Evolutionary conservation across 2,113 vertebrate species (phyloP).

Genomic region (Anguilla japonica): DNA sequence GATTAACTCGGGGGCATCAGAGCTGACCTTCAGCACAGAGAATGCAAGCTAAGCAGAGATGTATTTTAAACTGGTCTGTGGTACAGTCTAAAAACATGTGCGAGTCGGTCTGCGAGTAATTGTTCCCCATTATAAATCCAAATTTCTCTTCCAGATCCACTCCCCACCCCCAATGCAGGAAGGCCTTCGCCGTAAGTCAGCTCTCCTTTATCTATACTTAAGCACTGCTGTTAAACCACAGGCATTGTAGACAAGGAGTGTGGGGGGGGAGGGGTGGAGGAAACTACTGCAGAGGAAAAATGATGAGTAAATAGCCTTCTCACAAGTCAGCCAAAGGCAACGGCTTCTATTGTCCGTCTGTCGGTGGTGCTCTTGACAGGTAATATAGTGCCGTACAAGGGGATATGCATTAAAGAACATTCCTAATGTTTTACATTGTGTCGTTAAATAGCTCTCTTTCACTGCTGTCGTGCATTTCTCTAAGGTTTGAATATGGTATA

Average conservation of each 20-base stretch:
- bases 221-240: constrained; percentile 30
- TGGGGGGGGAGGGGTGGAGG: constrained; percentile 12
- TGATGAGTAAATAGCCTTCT: constrained; percentile 26
- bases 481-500: neutral
- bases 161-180: constrained; percentile 87
- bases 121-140: constrained; percentile 55
- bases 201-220: constrained; percentile 46
- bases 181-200: constrained; percentile 84
- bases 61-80: constrained; percentile 4
- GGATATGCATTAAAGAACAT: neutral
- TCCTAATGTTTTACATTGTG: neutral
- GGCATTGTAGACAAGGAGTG: constrained; percentile 37
- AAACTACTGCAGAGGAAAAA: constrained; percentile 25
- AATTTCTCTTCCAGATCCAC: constrained; percentile 81
- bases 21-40: constrained; percentile 13
- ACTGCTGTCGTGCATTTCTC: neutral
- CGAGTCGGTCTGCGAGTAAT: constrained; percentile 54
- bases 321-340: constrained; percentile 11
- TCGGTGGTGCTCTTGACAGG: neutral
- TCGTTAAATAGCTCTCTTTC: constrained; percentile 1
- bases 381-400: neutral
- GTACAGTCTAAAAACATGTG: constrained; percentile 42
- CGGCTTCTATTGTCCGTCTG: neutral
- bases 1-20: constrained; percentile 6
- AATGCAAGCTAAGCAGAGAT: neutral